Base-by-base conservation (phyloP, 30 jellyfish, hydroid and myxozoan species). In the Aurelia aurita complex sp. Pacific region DNA sequence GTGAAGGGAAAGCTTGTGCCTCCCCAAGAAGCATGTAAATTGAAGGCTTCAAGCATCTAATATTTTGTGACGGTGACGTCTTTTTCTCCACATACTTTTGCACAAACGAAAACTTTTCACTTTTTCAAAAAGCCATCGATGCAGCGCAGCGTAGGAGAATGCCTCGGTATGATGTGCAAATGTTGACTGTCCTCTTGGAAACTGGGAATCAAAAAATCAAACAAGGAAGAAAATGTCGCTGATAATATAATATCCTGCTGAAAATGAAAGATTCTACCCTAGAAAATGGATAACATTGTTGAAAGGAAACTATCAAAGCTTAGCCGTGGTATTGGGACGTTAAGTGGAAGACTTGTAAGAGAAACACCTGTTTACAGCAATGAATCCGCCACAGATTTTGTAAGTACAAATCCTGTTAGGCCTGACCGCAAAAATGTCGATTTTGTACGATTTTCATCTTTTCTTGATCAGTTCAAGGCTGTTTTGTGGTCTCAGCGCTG, bases 321-420 rank as follows among this genome's bases (percentile, higher is more conserved):
- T 7, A 84, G 93, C 68, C 87, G 93, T 23, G 93, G 93, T 3
- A 59, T 74, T 59, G 93, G 93, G 18, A 84, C 93, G 46, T 52
- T 51, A 32, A 84, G 93, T 84, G 93, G 93, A 18, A 74, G 74
- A 35, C 87, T 84, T 42, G 57, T 70, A 13, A 83, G 93, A 29
- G 93, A 84, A 60, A 84, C 93, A 59, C 87, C 93, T 62, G 73
- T 84, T 4, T 84, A 16, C 67, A 63, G 82, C 77, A 23, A 36
- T 57, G 90, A 81, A 53, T 81, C 90, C 54, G 83, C 57, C 57
- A 46, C 57, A 46, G 57, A 46, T 46, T 46, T 46, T 46, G 57
- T 46, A 46, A 46, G 57, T 9, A 46, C 57, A 46, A 46, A 46
- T 46, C 57, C 57, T 4, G 1, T 46, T 46, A 46, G 57, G 57